phyloP scores from a whole-genome alignment of 2,797 vertebrate genomes.

The Pipistrellus kuhlii region DNA sequence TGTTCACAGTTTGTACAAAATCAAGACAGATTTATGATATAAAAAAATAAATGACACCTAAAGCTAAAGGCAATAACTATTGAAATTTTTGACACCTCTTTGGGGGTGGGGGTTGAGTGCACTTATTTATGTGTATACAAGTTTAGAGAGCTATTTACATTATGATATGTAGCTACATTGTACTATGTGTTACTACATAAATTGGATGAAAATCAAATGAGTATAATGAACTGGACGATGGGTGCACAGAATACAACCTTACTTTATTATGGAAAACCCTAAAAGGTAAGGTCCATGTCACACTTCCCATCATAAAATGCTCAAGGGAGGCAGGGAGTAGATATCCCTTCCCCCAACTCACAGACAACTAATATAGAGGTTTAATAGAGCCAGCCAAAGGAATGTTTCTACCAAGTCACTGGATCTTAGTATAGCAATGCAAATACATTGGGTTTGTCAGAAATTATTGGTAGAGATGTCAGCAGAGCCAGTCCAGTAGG shows the following conservation, averaged over 20 bases:
- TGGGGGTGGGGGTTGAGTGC: neutral
- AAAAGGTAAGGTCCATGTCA: neutral
- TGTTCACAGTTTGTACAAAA: neutral
- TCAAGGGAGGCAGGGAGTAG: accelerated
- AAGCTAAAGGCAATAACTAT: neutral
- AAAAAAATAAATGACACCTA: constrained; percentile 14
- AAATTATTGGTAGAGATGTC: neutral
- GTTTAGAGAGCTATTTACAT: neutral
- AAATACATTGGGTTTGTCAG: neutral
- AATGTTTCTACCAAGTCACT: neutral
- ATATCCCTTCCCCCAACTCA: neutral
- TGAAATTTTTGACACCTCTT: neutral
- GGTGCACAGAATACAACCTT: neutral
- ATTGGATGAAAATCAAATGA: neutral
- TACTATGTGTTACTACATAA: neutral
- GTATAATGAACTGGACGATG: neutral
- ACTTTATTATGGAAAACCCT: neutral
- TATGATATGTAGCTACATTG: neutral
- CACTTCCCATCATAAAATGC: neutral
- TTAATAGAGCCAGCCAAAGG: neutral
- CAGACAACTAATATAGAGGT: neutral
- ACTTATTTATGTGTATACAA: neutral
- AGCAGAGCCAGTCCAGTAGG: neutral
- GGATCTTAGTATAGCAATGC: neutral
- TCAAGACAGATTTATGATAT: neutral